A percentile compares a stretch with the other conserved stretches of the same genome.
phyloP scores from a whole-genome alignment of 2,888 invertebrate genomes.

The Sarcophaga carnaria region DNA sequence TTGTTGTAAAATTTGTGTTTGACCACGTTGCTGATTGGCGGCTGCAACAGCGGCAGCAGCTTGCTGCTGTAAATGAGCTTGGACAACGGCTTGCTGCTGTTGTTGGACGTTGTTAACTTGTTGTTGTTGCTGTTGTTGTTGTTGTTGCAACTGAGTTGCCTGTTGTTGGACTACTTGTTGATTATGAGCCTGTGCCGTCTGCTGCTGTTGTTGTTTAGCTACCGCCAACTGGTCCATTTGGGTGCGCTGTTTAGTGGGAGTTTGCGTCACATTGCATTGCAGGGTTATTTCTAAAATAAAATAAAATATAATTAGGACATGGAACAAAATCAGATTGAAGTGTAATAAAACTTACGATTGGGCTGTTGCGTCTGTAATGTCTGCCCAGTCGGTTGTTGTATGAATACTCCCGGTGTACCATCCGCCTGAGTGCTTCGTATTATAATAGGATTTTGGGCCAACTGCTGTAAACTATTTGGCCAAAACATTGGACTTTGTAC shows the following conservation, averaged over 20 bases:
- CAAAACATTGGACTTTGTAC: conserved; percentile 89
- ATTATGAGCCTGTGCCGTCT: conserved; percentile 55
- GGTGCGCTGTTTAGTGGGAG: conserved; percentile 82
- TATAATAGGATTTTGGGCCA: conserved; percentile 91
- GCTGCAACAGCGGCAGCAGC: conserved; percentile 72
- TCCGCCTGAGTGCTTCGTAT: conserved; percentile 89
- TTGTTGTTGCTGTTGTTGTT: conserved; percentile 72
- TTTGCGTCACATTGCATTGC: conserved; percentile 80
- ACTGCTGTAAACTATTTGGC: conserved; percentile 87
- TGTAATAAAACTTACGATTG: conserved; percentile 84
- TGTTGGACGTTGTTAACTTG: conserved; percentile 71
- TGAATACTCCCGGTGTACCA: conserved; percentile 89
- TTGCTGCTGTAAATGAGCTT: conserved; percentile 72
- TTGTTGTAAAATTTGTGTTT: conserved; percentile 85
- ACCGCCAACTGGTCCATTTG: conserved; percentile 83
- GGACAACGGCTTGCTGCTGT: conserved; percentile 77
- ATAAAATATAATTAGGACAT: background rate
- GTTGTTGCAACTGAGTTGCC: conserved; percentile 76
- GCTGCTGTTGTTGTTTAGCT: conserved; percentile 74
- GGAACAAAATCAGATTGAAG: background rate
- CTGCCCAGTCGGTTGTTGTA: conserved; percentile 86
- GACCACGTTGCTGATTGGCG: conserved; percentile 74
- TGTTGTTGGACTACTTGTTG: conserved; percentile 71
- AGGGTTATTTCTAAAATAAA: conserved; percentile 78
- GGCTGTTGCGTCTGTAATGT: conserved; percentile 85